These are phyloP conservation scores for Dascillus cervinus DNA, from an alignment of 2,888 invertebrate genomes.

Conservation along the genomic window DNA sequence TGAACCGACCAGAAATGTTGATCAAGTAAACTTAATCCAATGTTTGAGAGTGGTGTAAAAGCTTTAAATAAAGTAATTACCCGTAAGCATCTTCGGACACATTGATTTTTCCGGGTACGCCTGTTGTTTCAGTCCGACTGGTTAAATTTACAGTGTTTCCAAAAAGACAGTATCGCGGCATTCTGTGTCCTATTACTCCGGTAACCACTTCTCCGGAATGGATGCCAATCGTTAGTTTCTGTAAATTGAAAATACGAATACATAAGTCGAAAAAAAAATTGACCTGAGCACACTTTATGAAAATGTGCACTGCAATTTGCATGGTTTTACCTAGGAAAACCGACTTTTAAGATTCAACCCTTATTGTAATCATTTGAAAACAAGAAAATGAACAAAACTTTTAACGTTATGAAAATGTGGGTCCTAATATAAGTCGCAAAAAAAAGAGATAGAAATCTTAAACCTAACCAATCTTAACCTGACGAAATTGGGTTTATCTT, in stretches of 20 bases:
- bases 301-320: no score
- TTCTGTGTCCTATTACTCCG: slow-evolving; percentile 88
- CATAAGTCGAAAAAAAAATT: no score
- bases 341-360: no score
- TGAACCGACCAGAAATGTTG: slow-evolving; percentile 31
- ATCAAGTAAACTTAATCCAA: background rate
- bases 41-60: slow-evolving; percentile 1
- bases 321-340: no score
- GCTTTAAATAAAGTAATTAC: slow-evolving; percentile 52
- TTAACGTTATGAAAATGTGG: no score
- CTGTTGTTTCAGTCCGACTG: slow-evolving; percentile 89
- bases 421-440: no score
- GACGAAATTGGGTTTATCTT: no score
- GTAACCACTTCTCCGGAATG: slow-evolving; percentile 93
- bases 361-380: no score
- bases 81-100: slow-evolving; percentile 88
- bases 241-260: slow-evolving; percentile 27
- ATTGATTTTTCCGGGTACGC: slow-evolving; percentile 80
- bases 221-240: slow-evolving; percentile 91
- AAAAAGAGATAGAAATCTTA: no score
- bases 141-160: slow-evolving; percentile 93
- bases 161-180: slow-evolving; percentile 89
- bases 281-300: no score
- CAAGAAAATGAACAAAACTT: no score
- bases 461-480: no score